Percentiles rank a stretch among this genome's conserved stretches.
phyloP scores from a whole-genome alignment of 2,797 vertebrate genomes.

The Otus scops region DNA sequence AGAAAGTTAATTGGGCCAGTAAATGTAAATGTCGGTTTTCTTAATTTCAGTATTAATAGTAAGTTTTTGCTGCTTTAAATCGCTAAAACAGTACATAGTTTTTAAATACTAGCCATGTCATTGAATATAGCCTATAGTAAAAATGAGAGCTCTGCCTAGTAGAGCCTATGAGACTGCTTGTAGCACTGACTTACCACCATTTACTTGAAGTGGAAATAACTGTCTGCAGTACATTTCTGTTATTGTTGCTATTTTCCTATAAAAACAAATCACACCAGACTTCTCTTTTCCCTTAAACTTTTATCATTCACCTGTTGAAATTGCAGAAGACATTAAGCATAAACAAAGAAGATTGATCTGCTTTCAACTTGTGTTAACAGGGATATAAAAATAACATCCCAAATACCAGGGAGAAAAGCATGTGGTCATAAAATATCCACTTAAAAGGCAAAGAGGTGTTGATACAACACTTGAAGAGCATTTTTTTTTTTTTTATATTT shows the following conservation, averaged over 20 bases:
- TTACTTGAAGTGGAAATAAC: slow-evolving; percentile 12
- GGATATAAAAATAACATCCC: slow-evolving; percentile 60
- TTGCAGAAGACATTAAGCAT: slow-evolving; percentile 27
- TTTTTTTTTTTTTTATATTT: neutral
- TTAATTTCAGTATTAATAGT: neutral
- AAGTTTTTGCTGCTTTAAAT: neutral
- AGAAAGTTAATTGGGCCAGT: neutral
- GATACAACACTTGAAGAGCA: slow-evolving; percentile 20
- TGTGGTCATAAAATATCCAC: slow-evolving; percentile 63
- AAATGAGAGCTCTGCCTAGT: neutral
- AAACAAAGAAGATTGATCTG: slow-evolving; percentile 66
- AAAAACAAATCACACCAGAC: slow-evolving; percentile 31
- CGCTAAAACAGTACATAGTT: neutral
- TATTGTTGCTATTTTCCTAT: slow-evolving; percentile 35
- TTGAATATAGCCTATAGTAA: neutral
- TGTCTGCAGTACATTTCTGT: neutral
- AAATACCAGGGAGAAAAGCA: neutral
- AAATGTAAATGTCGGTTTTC: neutral
- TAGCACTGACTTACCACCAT: neutral
- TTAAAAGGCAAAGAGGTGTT: slow-evolving; percentile 70
- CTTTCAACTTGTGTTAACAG: slow-evolving; percentile 64
- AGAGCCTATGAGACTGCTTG: neutral
- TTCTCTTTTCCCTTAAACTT: slow-evolving; percentile 14
- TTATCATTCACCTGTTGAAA: slow-evolving; percentile 65
- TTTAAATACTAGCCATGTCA: neutral